Conservation (phyloP, 2,888 invertebrate genomes). For the Ceriagrion tenellum region DNA sequence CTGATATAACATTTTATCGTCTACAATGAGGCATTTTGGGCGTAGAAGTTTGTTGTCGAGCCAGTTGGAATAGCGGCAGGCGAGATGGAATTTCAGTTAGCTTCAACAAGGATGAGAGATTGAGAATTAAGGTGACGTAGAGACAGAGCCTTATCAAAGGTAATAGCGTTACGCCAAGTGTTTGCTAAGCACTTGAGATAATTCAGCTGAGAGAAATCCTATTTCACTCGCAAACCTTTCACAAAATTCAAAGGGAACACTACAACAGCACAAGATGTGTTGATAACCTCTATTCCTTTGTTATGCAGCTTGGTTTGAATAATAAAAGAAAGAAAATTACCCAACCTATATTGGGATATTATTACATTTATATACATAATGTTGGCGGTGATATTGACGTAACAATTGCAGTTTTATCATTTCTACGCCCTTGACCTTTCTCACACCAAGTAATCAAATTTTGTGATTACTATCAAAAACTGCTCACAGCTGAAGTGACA, state of each 20-base stretch:
- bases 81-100: background rate
- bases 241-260: background rate
- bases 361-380: too few species aligned
- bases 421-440: too few species aligned
- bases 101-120: background rate
- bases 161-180: background rate
- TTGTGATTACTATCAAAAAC: too few species aligned
- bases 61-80: background rate
- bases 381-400: too few species aligned
- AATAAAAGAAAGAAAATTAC: too few species aligned
- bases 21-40: background rate
- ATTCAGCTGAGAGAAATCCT: background rate
- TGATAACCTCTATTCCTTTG: too few species aligned
- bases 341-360: too few species aligned
- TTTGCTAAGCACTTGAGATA: conserved; percentile 16
- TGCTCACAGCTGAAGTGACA: too few species aligned
- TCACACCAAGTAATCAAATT: too few species aligned
- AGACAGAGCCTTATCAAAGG: background rate
- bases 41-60: background rate
- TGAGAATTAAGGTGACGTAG: background rate
- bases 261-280: background rate
- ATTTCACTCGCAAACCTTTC: background rate
- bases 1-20: background rate
- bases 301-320: too few species aligned
- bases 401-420: too few species aligned